Evolutionary conservation across 1,140 invertebrate genomes (phyloP), one percentile per base, ranked within the genome.

Genomic region (Nasonia giraulti): DNA sequence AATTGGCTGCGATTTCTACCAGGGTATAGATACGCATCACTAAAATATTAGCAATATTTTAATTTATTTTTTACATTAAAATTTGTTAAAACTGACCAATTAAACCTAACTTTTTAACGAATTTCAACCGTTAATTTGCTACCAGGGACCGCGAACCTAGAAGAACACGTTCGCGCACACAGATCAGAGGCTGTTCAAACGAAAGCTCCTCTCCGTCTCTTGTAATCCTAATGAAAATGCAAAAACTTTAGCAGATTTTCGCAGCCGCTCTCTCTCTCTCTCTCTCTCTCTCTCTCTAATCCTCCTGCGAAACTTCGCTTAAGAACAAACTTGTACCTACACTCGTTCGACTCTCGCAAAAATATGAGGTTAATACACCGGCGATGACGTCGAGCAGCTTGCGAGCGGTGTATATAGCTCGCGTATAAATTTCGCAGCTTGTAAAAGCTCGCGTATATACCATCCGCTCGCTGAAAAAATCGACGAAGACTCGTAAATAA

Each of bases 141-240:
- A 27, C 27, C 27, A 27, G 27, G 27, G 27, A 27, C 27, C 27
- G 27, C 27, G 1, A 20, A 62, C 55, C 20, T 27, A 27, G 1
- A 20, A 20, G 17, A 62, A 62, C 55, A 62, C 6, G 55, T 62
- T 62, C 17, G 33, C 33, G 33, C 33, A 17, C 55, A 27, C 27
- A 27, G 27, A 27, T 27, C 1, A 62, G 55, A 6, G 55, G 55
- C 55, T 62, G 4, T 62, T 62, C 4, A 62, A 62, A 20, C 55
- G 17, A 20, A 62, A 62, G 17, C 55, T 62, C 20, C 55, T 62
- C 20, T 62, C 20, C 20, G 68, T 33, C 68, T 33, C 27, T 27
- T 33, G 27, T 71, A 33, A 71, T 71, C 23, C 68, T 71, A 71
- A 71, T 71, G 68, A 71, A 71, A 71, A 71, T 71, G 68, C 14